Evolutionary conservation across 2,888 invertebrate genomes (phyloP), one percentile per base, ranked within the genome.

Genomic region (Sclerodermus sp.): DNA sequence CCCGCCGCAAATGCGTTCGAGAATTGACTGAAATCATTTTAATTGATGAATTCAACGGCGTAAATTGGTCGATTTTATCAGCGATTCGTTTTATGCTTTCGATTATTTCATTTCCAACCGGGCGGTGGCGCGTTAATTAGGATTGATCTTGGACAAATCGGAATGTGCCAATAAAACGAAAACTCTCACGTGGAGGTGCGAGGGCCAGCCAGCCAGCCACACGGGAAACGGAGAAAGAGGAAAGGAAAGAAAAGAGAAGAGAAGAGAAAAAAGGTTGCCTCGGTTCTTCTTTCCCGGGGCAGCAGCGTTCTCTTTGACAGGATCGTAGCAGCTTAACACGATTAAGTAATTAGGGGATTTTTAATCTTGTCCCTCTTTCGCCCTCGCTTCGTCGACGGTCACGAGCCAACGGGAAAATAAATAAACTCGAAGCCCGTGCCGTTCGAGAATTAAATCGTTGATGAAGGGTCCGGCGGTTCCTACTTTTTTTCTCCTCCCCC

Each of bases 301-400:
- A n/a, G n/a, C n/a, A 23, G 23, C 23, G 23, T 53, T 61, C 67
- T 64, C 73, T 74, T 74, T 74, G 73, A 73, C 68, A 66, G 67
- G 66, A 57, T 64, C 66, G 60, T 62, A 58, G 15, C 62, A 56
- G 58, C 48, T 61, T 76, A 74, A 76, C 67, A 57, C 66, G 71
- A 77, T 77, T 76, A 77, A 74, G 68, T 67, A 76, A 73, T 76
- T 70, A 71, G 64, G 66, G 64, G 68, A 71, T 71, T 73, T 73
- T 73, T 70, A 71, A 73, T 73, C 71, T 71, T 65, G 60, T 68
- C 64, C 62, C 64, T 55, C 53, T 45, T 53, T 64, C 65, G 57
- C 56, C 57, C 65, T 62, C 67, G 65, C 59, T 64, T 57, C 56
- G n/a, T n/a, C 52, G 44, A 62, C 56, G 63, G 66, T 68, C 71